Conservation (phyloP, 2,888 invertebrate genomes). For the Orchesella flavescens region DNA sequence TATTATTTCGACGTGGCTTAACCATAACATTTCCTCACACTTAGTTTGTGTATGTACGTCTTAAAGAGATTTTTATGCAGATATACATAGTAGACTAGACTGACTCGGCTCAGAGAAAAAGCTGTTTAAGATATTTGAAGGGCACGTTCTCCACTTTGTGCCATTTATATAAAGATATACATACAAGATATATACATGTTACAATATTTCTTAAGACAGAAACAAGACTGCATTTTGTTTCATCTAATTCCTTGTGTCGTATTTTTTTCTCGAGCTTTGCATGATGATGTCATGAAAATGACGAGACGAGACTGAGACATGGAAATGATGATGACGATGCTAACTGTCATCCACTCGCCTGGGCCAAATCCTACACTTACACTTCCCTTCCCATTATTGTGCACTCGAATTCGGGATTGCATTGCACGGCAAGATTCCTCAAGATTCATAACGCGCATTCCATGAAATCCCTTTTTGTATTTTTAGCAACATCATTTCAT, state of each 20-base stretch:
- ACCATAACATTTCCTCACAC: constrained; percentile 60
- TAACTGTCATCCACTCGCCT: not conserved
- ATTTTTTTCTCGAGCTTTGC: constrained; percentile 16
- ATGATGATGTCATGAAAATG: constrained; percentile 54
- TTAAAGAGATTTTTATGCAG: constrained; percentile 19
- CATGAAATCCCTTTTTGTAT: constrained; percentile 47
- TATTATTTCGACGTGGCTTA: constrained; percentile 56
- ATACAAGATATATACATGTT: too few species aligned
- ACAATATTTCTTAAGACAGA: too few species aligned
- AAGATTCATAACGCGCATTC: constrained; percentile 39
- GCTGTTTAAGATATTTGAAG: constrained; percentile 1
- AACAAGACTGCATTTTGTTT: constrained; percentile 21
- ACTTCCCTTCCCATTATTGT: too few species aligned
- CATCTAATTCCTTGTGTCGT: constrained; percentile 40
- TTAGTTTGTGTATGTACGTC: constrained; percentile 1
- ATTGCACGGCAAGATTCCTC: not conserved
- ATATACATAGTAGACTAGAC: too few species aligned
- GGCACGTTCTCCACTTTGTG: constrained; percentile 6
- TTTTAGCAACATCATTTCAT: constrained; percentile 52
- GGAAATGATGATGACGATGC: not conserved
- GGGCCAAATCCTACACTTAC: too few species aligned
- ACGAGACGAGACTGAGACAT: constrained; percentile 17
- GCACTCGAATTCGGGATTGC: too few species aligned
- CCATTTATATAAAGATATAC: too few species aligned
- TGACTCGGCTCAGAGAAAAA: not conserved